Percentiles rank a stretch among this genome's conserved stretches.
Conservation (phyloP, 2,888 invertebrate species). For the Polyommatus icarus region DNA sequence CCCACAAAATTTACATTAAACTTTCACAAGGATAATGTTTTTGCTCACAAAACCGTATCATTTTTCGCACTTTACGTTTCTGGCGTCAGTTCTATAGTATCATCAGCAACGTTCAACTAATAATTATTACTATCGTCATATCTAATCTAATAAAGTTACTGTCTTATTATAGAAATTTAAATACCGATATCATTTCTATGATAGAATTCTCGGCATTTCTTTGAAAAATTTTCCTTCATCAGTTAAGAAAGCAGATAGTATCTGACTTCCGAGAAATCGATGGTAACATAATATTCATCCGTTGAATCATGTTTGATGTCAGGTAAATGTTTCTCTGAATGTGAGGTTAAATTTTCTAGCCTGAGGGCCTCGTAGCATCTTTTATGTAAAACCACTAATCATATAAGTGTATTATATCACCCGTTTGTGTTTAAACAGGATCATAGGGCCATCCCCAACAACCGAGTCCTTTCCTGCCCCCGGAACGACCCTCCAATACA, state of each 20-base stretch:
- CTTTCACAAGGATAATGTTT: conserved; percentile 1
- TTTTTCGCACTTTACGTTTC: not conserved
- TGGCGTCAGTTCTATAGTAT: not conserved
- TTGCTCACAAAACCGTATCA: not conserved
- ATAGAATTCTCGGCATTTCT: not conserved
- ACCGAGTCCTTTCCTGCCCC: not conserved
- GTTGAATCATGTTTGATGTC: not conserved
- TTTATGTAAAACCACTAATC: not conserved
- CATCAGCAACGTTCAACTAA: not conserved
- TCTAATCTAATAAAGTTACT: not conserved
- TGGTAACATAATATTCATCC: not conserved
- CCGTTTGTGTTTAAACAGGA: conserved; percentile 16
- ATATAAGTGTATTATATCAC: not conserved
- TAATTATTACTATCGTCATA: not conserved
- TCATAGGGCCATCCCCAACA: not conserved
- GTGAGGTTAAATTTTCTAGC: not conserved
- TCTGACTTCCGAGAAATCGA: not conserved
- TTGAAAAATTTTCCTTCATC: not conserved
- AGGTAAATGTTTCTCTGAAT: not conserved
- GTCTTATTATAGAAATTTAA: not conserved
- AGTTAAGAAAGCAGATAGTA: not conserved
- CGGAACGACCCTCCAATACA: not conserved
- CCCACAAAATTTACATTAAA: conserved; percentile 5
- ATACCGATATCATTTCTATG: not conserved
- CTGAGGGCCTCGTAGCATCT: not conserved